Evolutionary conservation across 1,140 invertebrate species (phyloP), one percentile per base, ranked within the genome.

Genomic region (Zelostemma sp.): DNA sequence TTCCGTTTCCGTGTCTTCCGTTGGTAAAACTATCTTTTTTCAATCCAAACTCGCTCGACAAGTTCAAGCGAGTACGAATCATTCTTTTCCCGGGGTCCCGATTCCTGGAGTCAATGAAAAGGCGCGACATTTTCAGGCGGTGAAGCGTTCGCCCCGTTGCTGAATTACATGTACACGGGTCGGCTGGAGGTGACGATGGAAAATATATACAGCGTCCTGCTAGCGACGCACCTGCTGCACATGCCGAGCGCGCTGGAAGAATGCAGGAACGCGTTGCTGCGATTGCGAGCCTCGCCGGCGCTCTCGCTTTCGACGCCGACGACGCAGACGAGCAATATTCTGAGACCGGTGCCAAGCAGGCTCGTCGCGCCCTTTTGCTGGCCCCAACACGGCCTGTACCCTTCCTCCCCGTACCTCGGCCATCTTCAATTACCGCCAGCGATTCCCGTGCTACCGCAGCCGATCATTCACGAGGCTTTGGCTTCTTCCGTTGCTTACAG

Each of bases 121-220:
- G 25, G 25, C 25, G 25, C 25, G 38, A 50, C 43, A 5, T 40
- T 43, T 50, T 5, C 45, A 84, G 80, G 79, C 61, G 88, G 90
- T 1, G 90, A 92, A 59, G 90, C 91, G 40, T 93, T 93, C 73
- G 90, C 90, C 0, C 90, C 90, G 0, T 75, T 93, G 1, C 82
- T 93, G 1, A 90, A 91, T 6, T 93, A 91, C 78, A 93, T 93
- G 91, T 93, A 93, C 80, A 92, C 91, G 1, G 92, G 92, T 0
- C 89, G 89, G 47, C 78, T 93, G 53, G 91, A 92, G 66, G 81
- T 93, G 15, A 92, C 88, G 19, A 80, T 89, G 14, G 88, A 89
- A 18, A 93, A 93, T 78, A 91, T 93, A 46, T 93, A 93, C 80
- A 90, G 89, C 58, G 90, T 93, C 6, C 76, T 93, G 1, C 76